Evolutionary conservation across 2,113 vertebrate genomes (phyloP).

Genomic region (Oncorhynchus clarkii): DNA sequence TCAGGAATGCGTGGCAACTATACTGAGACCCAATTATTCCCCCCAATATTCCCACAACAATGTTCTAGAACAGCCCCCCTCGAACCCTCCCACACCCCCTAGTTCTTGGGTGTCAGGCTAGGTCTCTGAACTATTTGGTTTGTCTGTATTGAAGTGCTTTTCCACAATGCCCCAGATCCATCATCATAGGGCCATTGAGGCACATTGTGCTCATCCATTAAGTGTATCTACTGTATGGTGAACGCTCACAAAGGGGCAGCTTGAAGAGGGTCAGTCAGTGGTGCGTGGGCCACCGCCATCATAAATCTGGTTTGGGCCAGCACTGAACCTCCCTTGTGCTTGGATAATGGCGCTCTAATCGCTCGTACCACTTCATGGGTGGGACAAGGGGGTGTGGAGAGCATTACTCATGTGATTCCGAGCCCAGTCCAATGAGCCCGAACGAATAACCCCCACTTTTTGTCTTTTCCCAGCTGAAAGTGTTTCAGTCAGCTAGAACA

Average conservation of each 20-base stretch:
- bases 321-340: constrained; percentile 58
- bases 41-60: constrained; percentile 47
- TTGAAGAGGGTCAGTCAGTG: constrained; percentile 64
- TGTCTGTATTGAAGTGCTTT: constrained; percentile 51
- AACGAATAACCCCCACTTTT: constrained; percentile 55
- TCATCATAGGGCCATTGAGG: constrained; percentile 60
- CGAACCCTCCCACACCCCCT: constrained; percentile 21
- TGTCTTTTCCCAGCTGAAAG: constrained; percentile 43
- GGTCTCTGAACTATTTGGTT: constrained; percentile 49
- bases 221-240: constrained; percentile 49
- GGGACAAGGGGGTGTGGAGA: constrained; percentile 35
- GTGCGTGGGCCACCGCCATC: constrained; percentile 58
- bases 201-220: constrained; percentile 67
- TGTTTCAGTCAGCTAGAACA: constrained; percentile 29
- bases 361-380: constrained; percentile 49
- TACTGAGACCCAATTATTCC: constrained; percentile 40
- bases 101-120: constrained; percentile 42
- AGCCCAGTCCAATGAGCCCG: constrained; percentile 46
- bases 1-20: constrained; percentile 32
- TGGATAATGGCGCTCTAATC: constrained; percentile 61
- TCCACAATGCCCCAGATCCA: constrained; percentile 65
- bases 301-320: constrained; percentile 66
- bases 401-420: constrained; percentile 53
- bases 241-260: constrained; percentile 58
- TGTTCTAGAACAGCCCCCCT: constrained; percentile 15